These are phyloP conservation scores for Epizoanthus fatuus DNA, from an alignment of 92 coral and sea anemone species.

Conservation along the genomic window DNA sequence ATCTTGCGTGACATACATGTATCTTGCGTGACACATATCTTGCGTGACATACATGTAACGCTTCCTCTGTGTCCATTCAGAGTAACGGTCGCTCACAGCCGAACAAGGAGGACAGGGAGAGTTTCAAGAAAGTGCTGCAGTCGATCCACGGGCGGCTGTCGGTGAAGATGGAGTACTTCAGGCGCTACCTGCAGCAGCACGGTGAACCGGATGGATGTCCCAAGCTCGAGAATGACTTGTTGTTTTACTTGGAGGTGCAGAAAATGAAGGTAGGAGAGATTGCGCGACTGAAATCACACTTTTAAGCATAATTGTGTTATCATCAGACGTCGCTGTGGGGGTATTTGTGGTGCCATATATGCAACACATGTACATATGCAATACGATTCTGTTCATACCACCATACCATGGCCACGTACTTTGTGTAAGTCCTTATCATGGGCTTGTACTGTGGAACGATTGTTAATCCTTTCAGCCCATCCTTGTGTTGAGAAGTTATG, in stretches of 20 bases:
- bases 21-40: too few species aligned
- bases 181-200: slow-evolving; percentile 92
- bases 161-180: slow-evolving; percentile 84
- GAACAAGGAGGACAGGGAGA: slow-evolving; percentile 87
- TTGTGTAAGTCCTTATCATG: too few species aligned
- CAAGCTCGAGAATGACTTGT: slow-evolving; percentile 90
- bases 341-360: too few species aligned
- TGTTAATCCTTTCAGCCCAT: too few species aligned
- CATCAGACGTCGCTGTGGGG: too few species aligned
- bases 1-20: too few species aligned
- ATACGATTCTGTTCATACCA: too few species aligned
- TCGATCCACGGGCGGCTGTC: slow-evolving; percentile 92
- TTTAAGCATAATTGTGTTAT: background rate
- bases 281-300: background rate
- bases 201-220: slow-evolving; percentile 93
- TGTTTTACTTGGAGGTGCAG: slow-evolving; percentile 95
- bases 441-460: too few species aligned
- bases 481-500: too few species aligned
- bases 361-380: too few species aligned
- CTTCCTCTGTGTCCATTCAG: slow-evolving; percentile 40
- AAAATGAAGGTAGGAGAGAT: slow-evolving; percentile 85
- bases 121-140: slow-evolving; percentile 81
- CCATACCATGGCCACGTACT: too few species aligned
- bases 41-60: background rate
- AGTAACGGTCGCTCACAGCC: slow-evolving; percentile 94